Evolutionary conservation across 2,888 invertebrate species (phyloP).

Genomic region (Dasysyrphus albostriatus): DNA sequence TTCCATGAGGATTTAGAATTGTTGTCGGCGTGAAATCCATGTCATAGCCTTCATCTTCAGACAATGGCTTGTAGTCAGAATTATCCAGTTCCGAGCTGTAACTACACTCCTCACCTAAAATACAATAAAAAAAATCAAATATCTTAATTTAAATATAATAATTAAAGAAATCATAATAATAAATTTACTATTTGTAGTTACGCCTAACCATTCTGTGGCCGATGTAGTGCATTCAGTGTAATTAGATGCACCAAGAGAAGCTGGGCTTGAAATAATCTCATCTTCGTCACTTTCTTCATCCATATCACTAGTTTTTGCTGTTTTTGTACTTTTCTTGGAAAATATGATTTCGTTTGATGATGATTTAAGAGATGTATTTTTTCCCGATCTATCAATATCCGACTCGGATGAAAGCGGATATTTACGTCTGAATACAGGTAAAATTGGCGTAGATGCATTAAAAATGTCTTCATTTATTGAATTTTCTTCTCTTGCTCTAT

Average conservation of each 20-base stretch:
- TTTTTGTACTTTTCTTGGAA: conserved; percentile 77
- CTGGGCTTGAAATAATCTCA: conserved; percentile 87
- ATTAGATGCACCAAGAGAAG: conserved; percentile 82
- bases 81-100: conserved; percentile 91
- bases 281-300: conserved; percentile 85
- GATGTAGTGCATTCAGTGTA: conserved; percentile 86
- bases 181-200: conserved; percentile 92
- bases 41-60: conserved; percentile 85
- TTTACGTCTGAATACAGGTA: conserved; percentile 63
- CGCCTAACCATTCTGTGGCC: conserved; percentile 93
- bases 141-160: neutral
- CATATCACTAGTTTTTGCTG: conserved; percentile 81
- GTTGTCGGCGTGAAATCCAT: conserved; percentile 90
- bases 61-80: conserved; percentile 86
- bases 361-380: conserved; percentile 30
- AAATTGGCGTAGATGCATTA: conserved; percentile 18
- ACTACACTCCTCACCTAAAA: conserved; percentile 89
- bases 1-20: conserved; percentile 89
- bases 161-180: neutral
- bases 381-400: conserved; percentile 75
- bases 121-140: neutral
- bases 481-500: conserved; percentile 49
- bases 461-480: conserved; percentile 44
- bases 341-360: conserved; percentile 55
- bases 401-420: conserved; percentile 76